Evolutionary conservation across 2,888 invertebrate species (phyloP), one percentile per base, ranked within the genome.

Genomic region (Esperia sulphurella): DNA sequence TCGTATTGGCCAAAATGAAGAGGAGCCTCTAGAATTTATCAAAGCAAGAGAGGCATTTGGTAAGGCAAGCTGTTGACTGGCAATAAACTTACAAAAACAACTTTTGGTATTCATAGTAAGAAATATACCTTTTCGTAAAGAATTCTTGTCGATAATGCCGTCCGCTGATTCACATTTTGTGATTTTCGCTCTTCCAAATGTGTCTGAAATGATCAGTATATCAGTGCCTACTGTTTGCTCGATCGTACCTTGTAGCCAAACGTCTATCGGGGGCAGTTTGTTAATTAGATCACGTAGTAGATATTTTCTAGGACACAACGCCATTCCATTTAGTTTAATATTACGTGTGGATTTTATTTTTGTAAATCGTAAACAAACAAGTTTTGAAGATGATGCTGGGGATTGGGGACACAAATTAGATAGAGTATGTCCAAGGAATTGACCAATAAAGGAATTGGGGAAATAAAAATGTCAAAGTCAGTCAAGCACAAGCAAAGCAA

Each of bases 211-310:
- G n/a, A 90, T 88, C 47, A 89, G 63, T 57, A 86, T 83, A 59
- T 86, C 79, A 7, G 71, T 75, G 49, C 81, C 85, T 4, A 87
- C 83, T 8, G 79, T 79, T 68, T 88, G 86, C 57, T 87, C 86
- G 41, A 89, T 83, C 1, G 82, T 87, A n/a, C 89, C 90, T 65
- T 88, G 87, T 48, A 90, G 59, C 90, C 90, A 90, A 41, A 88
- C 88, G 21, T 83, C 82, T 31, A 80, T 38, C 2, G 87, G 87
- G 3, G 77, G 54, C 3, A 69, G 48, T 63, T 80, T 75, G 35
- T 82, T 74, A 1, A 79, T 41, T 14, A 88, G 57, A 55, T 85
- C 79, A 58, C 74, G 80, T 12, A 82, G 71, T 41, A 87, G 68
- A 69, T 76, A 82, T 55, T 88, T 88, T 48, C 62, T 68, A 4